Conservation (phyloP, 1,140 invertebrate genomes). For the Bombus waltoni region DNA sequence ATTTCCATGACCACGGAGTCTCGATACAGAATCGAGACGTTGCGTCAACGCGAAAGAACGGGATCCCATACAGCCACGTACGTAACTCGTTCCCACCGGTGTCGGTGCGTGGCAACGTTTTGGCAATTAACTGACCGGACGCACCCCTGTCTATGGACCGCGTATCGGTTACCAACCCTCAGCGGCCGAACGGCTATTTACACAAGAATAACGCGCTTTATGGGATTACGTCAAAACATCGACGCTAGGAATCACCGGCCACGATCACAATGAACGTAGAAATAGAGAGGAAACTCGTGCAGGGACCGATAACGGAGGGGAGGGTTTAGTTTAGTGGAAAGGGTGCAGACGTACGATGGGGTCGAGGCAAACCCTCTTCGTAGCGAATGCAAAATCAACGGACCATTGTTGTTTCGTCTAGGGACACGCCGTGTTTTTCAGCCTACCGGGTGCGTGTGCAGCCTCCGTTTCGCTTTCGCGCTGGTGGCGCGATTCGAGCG, state of each 20-base stretch:
- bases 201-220: slow-evolving; percentile 78
- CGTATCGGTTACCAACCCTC: slow-evolving; percentile 68
- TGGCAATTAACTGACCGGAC: slow-evolving; percentile 69
- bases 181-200: slow-evolving; percentile 71
- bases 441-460: background rate
- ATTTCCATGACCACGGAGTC: no score
- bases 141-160: background rate
- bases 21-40: background rate
- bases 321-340: slow-evolving; percentile 20
- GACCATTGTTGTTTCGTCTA: slow-evolving; percentile 58
- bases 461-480: background rate
- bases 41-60: background rate
- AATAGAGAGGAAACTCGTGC: slow-evolving; percentile 38
- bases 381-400: slow-evolving; percentile 71
- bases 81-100: slow-evolving; percentile 39
- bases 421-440: slow-evolving; percentile 21
- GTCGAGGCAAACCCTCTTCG: slow-evolving; percentile 1
- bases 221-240: slow-evolving; percentile 79
- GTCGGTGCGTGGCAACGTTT: slow-evolving; percentile 55
- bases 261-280: slow-evolving; percentile 46
- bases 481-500: slow-evolving; percentile 13
- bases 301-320: background rate
- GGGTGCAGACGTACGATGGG: background rate
- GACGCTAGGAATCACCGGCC: slow-evolving; percentile 58
- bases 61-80: background rate